Conservation (phyloP, 2,113 vertebrate genomes). For the Laterallus jamaicensis region DNA sequence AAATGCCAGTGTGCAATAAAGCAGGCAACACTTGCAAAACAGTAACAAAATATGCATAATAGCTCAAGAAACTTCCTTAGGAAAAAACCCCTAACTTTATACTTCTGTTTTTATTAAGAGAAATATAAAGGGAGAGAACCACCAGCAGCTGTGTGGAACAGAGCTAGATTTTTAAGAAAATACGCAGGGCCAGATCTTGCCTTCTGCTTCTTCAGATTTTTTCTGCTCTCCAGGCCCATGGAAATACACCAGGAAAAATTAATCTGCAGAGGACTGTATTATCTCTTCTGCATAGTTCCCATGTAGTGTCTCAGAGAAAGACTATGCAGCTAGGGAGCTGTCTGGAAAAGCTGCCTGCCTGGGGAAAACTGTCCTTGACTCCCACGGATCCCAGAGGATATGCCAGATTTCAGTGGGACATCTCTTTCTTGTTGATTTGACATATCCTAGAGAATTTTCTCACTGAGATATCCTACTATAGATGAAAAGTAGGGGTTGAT, state of each 20-base stretch:
- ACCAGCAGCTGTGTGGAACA: neutral
- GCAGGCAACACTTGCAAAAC: neutral
- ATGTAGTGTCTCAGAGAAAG: slow-evolving; percentile 38
- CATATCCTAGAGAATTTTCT: neutral
- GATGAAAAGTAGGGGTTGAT: neutral
- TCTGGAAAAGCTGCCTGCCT: slow-evolving; percentile 22
- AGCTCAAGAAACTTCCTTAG: neutral
- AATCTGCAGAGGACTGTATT: neutral
- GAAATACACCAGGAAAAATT: slow-evolving; percentile 30
- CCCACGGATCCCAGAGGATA: slow-evolving; percentile 43
- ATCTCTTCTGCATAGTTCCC: slow-evolving; percentile 57
- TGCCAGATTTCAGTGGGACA: neutral
- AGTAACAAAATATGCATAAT: neutral
- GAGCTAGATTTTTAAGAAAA: slow-evolving; percentile 47
- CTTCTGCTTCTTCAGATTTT: slow-evolving; percentile 4
- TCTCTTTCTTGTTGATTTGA: neutral
- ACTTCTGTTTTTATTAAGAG: neutral
- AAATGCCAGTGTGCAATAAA: neutral
- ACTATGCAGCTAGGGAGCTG: slow-evolving; percentile 1
- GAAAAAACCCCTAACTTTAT: neutral
- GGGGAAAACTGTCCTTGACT: slow-evolving; percentile 37
- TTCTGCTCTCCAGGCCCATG: slow-evolving; percentile 36
- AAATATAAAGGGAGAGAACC: neutral
- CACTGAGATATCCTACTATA: neutral
- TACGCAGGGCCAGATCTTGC: neutral